Conservation (phyloP, 1,140 invertebrate species). For the Zaprionus capensis region DNA sequence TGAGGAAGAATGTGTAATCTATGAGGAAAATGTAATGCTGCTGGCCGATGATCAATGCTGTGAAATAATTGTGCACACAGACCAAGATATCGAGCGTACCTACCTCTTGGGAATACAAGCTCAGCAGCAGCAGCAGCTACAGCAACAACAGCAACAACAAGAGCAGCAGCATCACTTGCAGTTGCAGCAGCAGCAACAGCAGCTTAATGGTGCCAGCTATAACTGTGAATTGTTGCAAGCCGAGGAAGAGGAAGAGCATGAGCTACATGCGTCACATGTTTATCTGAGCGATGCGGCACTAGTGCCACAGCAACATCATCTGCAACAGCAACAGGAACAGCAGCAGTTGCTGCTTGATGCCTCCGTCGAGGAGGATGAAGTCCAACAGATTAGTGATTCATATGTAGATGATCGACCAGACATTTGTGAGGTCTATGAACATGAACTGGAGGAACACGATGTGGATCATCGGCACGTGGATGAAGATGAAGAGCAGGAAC, state of each 20-base stretch:
- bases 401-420: slow-evolving; percentile 62
- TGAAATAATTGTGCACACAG: slow-evolving; percentile 61
- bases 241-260: slow-evolving; percentile 23
- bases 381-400: slow-evolving; percentile 35
- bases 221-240: slow-evolving; percentile 28
- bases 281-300: slow-evolving; percentile 68
- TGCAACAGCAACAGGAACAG: slow-evolving; percentile 32
- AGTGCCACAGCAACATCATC: slow-evolving; percentile 37
- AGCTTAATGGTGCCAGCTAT: slow-evolving; percentile 36
- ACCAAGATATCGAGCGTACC: slow-evolving; percentile 57
- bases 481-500: slow-evolving; percentile 24
- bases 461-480: slow-evolving; percentile 39
- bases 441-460: slow-evolving; percentile 67
- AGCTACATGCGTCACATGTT: slow-evolving; percentile 37
- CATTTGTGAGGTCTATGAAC: slow-evolving; percentile 67
- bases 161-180: background rate
- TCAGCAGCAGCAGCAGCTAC: slow-evolving; percentile 1
- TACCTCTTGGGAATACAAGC: slow-evolving; percentile 42
- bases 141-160: slow-evolving; percentile 12
- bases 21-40: slow-evolving; percentile 62
- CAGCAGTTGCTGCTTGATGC: slow-evolving; percentile 33
- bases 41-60: slow-evolving; percentile 64
- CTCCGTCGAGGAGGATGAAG: slow-evolving; percentile 55
- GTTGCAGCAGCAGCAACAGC: slow-evolving; percentile 11
- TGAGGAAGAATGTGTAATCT: slow-evolving; percentile 49